phyloP scores from a whole-genome alignment of 2,888 invertebrate species.

The Nomada ferruginata region DNA sequence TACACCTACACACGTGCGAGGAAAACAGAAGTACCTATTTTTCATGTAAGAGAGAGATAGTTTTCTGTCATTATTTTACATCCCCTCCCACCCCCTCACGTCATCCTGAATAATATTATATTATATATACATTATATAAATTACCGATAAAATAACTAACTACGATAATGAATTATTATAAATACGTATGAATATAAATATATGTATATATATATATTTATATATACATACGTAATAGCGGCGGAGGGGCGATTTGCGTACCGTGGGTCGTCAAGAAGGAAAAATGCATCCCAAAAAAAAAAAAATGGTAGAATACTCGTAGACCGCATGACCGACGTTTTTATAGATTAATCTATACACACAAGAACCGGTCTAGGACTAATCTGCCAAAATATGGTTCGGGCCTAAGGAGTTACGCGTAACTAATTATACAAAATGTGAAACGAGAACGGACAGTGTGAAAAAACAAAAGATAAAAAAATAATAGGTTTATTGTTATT shows the following conservation, averaged over 20 bases:
- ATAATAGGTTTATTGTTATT: constrained; percentile 2
- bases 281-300: constrained; percentile 46
- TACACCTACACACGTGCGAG: constrained; percentile 64
- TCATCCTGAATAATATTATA: constrained; percentile 58
- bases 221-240: constrained; percentile 45
- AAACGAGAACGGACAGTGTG: neutral
- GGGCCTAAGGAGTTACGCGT: constrained; percentile 65
- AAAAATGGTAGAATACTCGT: constrained; percentile 68
- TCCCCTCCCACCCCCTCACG: constrained; percentile 62
- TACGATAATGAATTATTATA: constrained; percentile 26
- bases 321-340: constrained; percentile 71
- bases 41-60: constrained; percentile 75
- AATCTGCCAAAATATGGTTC: constrained; percentile 67
- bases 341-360: constrained; percentile 71
- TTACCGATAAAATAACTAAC: constrained; percentile 33
- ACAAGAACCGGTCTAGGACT: constrained; percentile 67
- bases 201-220: neutral
- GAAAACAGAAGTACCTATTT: constrained; percentile 73
- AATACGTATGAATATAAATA: neutral
- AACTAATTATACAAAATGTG: constrained; percentile 48
- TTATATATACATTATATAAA: constrained; percentile 41
- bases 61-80: constrained; percentile 79
- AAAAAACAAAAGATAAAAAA: too few species aligned
- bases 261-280: constrained; percentile 25
- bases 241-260: constrained; percentile 51